A percentile compares a stretch with the other conserved stretches of the same genome.
Evolutionary conservation across 2,797 vertebrate species (phyloP).

Genomic region (Simalia tracyae): DNA sequence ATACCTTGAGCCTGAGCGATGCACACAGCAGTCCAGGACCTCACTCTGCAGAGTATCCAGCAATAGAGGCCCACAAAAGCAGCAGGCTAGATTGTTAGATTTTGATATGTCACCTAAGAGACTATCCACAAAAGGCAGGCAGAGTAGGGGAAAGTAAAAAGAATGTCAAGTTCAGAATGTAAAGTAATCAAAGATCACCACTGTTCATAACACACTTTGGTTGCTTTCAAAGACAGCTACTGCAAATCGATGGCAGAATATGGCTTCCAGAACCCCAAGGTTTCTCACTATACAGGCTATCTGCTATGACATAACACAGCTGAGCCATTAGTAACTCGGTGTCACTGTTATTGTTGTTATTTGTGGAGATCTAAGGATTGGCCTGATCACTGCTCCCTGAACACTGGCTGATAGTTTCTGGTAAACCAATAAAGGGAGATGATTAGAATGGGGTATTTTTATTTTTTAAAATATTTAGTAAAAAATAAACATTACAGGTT

Average conservation of each 20-base stretch:
- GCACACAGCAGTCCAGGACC: background rate
- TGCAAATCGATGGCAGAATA: background rate
- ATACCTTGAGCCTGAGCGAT: background rate
- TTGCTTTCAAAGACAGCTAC: background rate
- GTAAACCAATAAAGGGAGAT: background rate
- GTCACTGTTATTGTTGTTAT: background rate
- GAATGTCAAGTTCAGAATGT: no score
- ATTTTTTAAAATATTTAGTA: background rate
- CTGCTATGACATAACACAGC: background rate
- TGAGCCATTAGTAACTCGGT: background rate
- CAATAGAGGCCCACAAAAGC: background rate
- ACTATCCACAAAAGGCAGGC: background rate
- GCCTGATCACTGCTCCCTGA: background rate
- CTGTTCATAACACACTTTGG: background rate
- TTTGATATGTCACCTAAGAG: background rate
- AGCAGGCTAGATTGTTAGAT: background rate
- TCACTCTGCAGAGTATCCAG: background rate
- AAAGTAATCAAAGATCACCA: no score
- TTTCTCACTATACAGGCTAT: background rate
- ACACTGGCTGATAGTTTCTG: background rate
- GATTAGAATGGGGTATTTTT: background rate
- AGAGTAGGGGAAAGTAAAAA: background rate
- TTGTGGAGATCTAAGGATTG: background rate
- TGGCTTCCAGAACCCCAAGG: background rate
- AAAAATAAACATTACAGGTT: background rate